Conservation (phyloP, 2,888 invertebrate genomes). For the Disparrhopalites patrizii region DNA sequence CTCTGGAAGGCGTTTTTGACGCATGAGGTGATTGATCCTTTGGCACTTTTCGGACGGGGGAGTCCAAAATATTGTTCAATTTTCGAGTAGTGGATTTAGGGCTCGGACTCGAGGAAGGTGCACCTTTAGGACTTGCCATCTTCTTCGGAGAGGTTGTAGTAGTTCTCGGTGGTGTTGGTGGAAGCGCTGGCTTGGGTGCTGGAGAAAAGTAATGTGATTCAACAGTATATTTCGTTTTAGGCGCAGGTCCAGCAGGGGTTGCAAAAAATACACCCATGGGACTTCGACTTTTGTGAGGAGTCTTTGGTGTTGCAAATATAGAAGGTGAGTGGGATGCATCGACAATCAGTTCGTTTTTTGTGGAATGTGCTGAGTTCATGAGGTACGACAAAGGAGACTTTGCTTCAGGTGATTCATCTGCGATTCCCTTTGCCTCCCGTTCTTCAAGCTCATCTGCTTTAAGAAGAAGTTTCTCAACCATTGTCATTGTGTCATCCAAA, state of each 20-base stretch:
- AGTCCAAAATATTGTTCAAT: constrained; percentile 21
- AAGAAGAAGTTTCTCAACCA: constrained; percentile 33
- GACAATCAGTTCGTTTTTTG: neutral
- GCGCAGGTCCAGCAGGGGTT: neutral
- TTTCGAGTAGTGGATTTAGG: constrained; percentile 1
- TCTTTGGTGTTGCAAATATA: constrained; percentile 17
- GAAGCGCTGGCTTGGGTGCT: neutral
- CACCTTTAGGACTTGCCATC: neutral
- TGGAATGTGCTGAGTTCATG: neutral
- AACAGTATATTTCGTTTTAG: neutral
- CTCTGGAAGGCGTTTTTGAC: constrained; percentile 1
- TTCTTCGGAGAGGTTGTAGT: neutral
- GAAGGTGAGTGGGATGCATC: constrained; percentile 6
- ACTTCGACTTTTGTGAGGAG: neutral
- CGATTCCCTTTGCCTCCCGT: constrained; percentile 25
- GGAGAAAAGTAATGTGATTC: neutral
- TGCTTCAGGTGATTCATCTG: neutral
- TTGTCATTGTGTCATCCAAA: constrained; percentile 39
- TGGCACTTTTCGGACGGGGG: constrained; percentile 6
- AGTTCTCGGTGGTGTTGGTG: neutral
- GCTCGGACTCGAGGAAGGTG: neutral
- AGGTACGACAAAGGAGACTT: neutral
- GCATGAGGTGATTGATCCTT: neutral
- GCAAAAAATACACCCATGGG: neutral
- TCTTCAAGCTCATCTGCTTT: constrained; percentile 36